phyloP scores from a whole-genome alignment of 2,797 vertebrate genomes.

The Phoeniculus purpureus region DNA sequence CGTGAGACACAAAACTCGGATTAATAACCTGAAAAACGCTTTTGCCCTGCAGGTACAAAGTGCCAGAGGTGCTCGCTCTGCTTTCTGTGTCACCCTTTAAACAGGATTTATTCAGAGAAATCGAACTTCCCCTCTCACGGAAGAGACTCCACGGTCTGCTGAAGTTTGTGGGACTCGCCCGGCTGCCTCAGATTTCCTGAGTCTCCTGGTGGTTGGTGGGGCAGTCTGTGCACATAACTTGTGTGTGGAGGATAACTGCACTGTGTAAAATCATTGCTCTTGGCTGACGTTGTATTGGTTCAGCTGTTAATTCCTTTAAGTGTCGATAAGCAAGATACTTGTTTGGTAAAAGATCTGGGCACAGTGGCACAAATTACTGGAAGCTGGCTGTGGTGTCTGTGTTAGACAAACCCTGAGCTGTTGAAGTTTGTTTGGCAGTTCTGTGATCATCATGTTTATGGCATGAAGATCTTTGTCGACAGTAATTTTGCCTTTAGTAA shows the following conservation, averaged over 20 bases:
- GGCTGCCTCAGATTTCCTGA: background rate
- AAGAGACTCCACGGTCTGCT: background rate
- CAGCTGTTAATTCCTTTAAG: background rate
- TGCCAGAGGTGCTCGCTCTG: background rate
- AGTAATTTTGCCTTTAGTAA: background rate
- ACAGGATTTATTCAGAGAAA: background rate
- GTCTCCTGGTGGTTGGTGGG: background rate
- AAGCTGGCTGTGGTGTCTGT: background rate
- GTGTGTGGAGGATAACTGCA: background rate
- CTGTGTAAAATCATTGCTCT: background rate
- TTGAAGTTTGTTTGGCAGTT: background rate
- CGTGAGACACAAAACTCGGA: background rate
- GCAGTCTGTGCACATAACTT: accelerated
- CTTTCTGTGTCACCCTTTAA: background rate
- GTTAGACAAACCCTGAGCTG: background rate
- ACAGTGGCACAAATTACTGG: background rate
- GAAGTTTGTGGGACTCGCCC: background rate
- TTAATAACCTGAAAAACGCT: background rate
- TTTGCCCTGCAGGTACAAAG: background rate
- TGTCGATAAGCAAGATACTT: background rate
- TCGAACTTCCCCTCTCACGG: background rate
- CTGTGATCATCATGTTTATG: background rate
- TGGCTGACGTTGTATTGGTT: background rate
- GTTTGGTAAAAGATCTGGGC: background rate
- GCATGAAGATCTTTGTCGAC: background rate